phyloP scores from a whole-genome alignment of 2,888 invertebrate species.

The Baronia brevicornis region DNA sequence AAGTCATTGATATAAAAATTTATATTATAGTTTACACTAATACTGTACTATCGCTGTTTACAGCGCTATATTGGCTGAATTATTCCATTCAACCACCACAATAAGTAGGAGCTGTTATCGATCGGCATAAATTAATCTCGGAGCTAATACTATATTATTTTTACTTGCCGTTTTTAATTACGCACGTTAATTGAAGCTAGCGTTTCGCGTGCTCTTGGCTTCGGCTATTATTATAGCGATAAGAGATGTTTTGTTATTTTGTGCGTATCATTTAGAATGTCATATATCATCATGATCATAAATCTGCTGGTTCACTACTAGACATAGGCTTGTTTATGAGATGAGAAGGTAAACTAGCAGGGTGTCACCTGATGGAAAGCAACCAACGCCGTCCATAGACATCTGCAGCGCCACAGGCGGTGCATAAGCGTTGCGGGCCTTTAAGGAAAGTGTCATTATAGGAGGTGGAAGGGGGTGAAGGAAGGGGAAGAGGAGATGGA shows the following conservation, averaged over 20 bases:
- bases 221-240: constrained; percentile 4
- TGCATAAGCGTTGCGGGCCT: no score
- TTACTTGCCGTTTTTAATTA: constrained; percentile 65
- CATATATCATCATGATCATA: no score
- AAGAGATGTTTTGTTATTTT: constrained; percentile 5
- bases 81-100: constrained; percentile 57
- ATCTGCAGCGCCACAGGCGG: no score
- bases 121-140: constrained; percentile 61
- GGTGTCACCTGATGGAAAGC: no score
- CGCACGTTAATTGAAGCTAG: constrained; percentile 64
- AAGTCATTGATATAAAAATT: background rate
- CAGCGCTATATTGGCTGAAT: constrained; percentile 38
- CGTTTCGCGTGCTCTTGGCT: constrained; percentile 29
- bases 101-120: constrained; percentile 66
- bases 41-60: constrained; percentile 1
- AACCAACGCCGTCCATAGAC: no score
- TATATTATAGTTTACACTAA: background rate
- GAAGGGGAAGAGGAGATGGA: no score
- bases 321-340: no score
- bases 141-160: constrained; percentile 56
- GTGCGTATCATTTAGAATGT: background rate
- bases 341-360: no score
- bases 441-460: no score
- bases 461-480: no score
- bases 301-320: no score